Percentiles rank a stretch among this genome's conserved stretches.
These are phyloP conservation scores for Cephus rjabovi DNA, from an alignment of 2,888 invertebrate genomes.

Conservation along the genomic window DNA sequence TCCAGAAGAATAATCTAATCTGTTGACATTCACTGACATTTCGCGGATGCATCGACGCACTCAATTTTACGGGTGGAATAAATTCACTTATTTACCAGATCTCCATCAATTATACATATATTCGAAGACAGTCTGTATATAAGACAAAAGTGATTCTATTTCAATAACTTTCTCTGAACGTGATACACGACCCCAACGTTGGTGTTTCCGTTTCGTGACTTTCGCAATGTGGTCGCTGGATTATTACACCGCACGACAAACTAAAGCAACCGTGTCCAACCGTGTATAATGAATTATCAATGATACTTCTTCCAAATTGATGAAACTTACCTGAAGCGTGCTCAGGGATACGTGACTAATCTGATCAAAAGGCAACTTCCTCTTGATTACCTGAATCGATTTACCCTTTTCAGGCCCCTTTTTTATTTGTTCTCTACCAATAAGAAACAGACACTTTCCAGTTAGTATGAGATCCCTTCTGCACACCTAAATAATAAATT, in stretches of 20 bases:
- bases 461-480: slow-evolving; percentile 73
- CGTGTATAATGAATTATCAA: not conserved
- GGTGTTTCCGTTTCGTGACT: too few relatives aligned
- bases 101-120: not conserved
- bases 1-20: too few relatives aligned
- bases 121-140: not conserved
- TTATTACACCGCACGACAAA: too few relatives aligned
- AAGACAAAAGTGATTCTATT: too few relatives aligned
- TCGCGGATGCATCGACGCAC: too few relatives aligned
- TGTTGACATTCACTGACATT: too few relatives aligned
- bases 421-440: slow-evolving; percentile 74
- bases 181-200: too few relatives aligned
- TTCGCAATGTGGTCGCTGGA: too few relatives aligned
- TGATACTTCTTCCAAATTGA: not conserved
- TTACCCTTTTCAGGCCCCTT: slow-evolving; percentile 74
- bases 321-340: slow-evolving; percentile 62
- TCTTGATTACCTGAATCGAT: slow-evolving; percentile 72
- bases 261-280: too few relatives aligned
- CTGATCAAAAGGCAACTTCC: slow-evolving; percentile 70
- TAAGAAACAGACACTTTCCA: slow-evolving; percentile 70
- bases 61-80: not conserved
- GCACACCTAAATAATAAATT: slow-evolving; percentile 60
- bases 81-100: too few relatives aligned
- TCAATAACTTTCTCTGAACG: too few relatives aligned
- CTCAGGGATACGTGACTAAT: slow-evolving; percentile 70